Evolutionary conservation across 2,797 vertebrate genomes (phyloP), one percentile per base, ranked within the genome.

Genomic region (Cygnus olor): DNA sequence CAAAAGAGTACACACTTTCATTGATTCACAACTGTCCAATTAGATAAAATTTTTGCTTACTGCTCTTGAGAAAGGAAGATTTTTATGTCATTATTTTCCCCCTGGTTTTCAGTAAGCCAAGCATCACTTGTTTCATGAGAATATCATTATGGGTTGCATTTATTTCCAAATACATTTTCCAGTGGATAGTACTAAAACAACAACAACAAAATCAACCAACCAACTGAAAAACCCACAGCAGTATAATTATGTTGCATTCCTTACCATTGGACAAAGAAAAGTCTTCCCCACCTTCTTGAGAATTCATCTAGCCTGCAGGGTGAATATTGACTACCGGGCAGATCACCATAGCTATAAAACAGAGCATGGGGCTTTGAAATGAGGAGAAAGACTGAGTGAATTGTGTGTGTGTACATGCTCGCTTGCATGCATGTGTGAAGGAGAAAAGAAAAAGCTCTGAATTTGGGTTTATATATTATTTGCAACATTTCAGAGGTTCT

Each of bases 321-420:
- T 80, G 72, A 95, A 38, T 94, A 94, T 54, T 96, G 97, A 94
- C 96, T 97, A 63, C 92, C 78, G 85, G 84, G 76, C 86, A 95
- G 87, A 95, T 87, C 74, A 87, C 71, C 76, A 56, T 3, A 63
- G 79, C 81, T 93, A 81, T 95, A 93, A 94, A 97, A 96, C 90
- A 97, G 89, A 94, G 85, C 87, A 96, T n/a, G 88, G 93, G 93
- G 89, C 92, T 93, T 88, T 49, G 89, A 95, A 97, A 96, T 90
- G 84, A 96, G 45, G 57, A 70, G 84, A 64, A 63, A 90, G 77
- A 42, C 22, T 3, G 20, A 44, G 32, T 40, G 80, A 53, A 36
- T 4, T 5, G 16, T 10, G 69, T 6, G 5, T n/a, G 49, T 28
- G 36, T 19, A 32, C 49, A 69, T 18, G 16, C 27, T 88, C 6